Percentiles rank a stretch among this genome's conserved stretches.
phyloP scores from a whole-genome alignment of 53 echinoderm and acorn worm genomes.

The Henricia sp. region DNA sequence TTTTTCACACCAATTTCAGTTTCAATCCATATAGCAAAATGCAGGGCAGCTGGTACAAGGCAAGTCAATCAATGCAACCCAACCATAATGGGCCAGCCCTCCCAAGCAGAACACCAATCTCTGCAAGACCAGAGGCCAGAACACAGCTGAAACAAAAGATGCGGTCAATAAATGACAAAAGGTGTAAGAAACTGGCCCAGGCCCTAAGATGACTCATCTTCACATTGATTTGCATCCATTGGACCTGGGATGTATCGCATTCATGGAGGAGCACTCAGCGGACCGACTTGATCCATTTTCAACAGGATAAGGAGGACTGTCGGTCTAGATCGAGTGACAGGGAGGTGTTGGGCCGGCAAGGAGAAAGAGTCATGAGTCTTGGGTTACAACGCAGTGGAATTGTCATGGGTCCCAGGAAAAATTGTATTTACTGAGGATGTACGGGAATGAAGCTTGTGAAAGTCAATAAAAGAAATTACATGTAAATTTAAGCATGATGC shows the following conservation, averaged over 20 bases:
- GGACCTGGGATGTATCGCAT: slow-evolving; percentile 18
- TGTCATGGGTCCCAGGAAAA: neutral
- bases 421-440: neutral
- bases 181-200: slow-evolving; percentile 12
- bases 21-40: slow-evolving; percentile 2
- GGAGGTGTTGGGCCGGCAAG: neutral
- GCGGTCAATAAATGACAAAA: slow-evolving; percentile 20
- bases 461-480: neutral
- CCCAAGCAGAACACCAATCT: slow-evolving; percentile 5
- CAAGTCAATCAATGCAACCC: neutral
- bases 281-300: neutral
- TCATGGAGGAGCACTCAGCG: slow-evolving; percentile 23
- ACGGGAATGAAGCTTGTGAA: neutral
- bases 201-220: slow-evolving; percentile 29
- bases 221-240: slow-evolving; percentile 16
- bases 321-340: slow-evolving; percentile 22
- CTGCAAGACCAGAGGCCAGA: neutral
- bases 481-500: neutral
- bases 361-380: slow-evolving; percentile 24
- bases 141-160: slow-evolving; percentile 45
- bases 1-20: slow-evolving; percentile 5
- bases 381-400: slow-evolving; percentile 16
- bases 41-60: neutral
- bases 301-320: no score
- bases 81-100: neutral